These are phyloP conservation scores for Thecocarcelia acutangulata DNA, from an alignment of 2,888 invertebrate species.

Conservation along the genomic window DNA sequence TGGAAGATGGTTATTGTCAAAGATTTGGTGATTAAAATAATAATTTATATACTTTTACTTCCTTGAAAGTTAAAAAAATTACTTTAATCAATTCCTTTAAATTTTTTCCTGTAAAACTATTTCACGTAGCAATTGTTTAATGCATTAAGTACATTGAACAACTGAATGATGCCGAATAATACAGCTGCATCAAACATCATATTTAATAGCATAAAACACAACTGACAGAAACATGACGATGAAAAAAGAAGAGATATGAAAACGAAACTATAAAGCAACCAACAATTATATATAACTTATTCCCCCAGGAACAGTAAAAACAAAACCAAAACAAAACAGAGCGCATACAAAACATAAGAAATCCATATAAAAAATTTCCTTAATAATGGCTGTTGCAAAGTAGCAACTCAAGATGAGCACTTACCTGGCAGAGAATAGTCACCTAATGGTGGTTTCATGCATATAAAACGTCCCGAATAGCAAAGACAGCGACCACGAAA, in stretches of 20 bases:
- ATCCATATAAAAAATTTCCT: conserved; percentile 4
- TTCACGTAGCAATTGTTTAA: conserved; percentile 1
- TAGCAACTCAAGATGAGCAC: conserved; percentile 55
- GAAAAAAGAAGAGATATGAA: neutral
- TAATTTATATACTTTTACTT: no score
- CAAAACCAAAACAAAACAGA: conserved; percentile 19
- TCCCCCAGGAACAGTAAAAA: neutral
- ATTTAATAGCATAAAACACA: conserved; percentile 26
- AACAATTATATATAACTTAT: conserved; percentile 31
- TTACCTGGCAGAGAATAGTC: conserved; percentile 82
- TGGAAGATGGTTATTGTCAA: no score
- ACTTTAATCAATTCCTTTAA: conserved; percentile 4
- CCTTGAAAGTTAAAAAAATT: no score
- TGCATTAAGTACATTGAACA: conserved; percentile 33
- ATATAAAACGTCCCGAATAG: conserved; percentile 95
- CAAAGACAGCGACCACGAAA: conserved; percentile 94
- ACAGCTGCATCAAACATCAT: conserved; percentile 46
- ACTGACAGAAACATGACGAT: conserved; percentile 17
- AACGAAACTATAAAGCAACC: neutral
- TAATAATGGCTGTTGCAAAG: conserved; percentile 46
- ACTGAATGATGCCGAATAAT: conserved; percentile 41
- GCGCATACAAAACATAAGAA: conserved; percentile 23
- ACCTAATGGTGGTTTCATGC: conserved; percentile 91
- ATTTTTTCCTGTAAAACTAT: neutral
- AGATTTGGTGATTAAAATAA: no score